Conservation (phyloP, 2,113 vertebrate genomes). For the Periophthalmodon schlosseri region DNA sequence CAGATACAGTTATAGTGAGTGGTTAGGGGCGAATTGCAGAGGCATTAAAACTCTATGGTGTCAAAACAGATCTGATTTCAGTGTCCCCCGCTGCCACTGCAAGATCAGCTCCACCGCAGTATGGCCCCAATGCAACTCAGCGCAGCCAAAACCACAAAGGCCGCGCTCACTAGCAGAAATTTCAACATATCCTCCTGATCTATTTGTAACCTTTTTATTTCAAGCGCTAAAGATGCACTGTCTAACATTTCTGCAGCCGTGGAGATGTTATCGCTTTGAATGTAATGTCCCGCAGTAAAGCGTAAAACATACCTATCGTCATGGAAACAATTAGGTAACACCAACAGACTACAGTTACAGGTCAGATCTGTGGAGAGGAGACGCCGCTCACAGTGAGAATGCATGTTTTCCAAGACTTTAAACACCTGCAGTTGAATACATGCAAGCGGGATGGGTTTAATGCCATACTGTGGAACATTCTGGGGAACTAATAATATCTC, state of each 20-base stretch:
- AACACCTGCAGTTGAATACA: no score
- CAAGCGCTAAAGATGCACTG: no score
- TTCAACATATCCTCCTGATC: not conserved
- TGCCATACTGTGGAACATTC: no score
- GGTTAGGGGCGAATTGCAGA: not conserved
- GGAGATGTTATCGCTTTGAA: not conserved
- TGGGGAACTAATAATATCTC: no score
- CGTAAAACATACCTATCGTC: no score
- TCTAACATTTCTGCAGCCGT: no score
- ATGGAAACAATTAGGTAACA: no score
- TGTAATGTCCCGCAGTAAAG: not conserved
- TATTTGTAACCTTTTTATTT: not conserved
- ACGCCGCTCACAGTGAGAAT: no score
- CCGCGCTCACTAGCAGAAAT: not conserved
- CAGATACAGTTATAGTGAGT: not conserved
- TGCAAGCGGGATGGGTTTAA: no score
- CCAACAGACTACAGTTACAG: no score
- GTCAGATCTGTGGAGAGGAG: no score
- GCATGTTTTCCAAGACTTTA: no score
- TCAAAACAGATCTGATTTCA: not conserved
- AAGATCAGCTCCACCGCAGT: not conserved
- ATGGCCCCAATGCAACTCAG: not conserved
- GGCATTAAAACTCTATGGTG: constrained; percentile 5
- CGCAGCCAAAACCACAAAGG: not conserved
- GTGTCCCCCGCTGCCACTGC: not conserved